These are phyloP conservation scores for Psittacula echo DNA, from an alignment of 2,797 vertebrate genomes.

Conservation along the genomic window DNA sequence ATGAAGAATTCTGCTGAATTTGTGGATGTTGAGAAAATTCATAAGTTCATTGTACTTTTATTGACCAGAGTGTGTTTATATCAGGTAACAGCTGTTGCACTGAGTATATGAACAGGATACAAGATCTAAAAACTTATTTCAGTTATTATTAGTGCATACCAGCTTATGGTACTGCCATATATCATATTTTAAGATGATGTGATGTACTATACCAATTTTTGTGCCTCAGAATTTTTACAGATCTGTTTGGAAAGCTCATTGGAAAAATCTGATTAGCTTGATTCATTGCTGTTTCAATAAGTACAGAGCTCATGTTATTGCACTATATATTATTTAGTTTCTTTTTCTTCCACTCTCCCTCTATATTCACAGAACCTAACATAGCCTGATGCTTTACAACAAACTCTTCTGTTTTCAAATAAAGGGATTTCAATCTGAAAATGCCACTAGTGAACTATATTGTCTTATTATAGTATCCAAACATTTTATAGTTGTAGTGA, in stretches of 20 bases:
- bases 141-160: background rate
- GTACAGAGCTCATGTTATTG: slow-evolving; percentile 6
- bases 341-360: background rate
- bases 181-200: slow-evolving; percentile 22
- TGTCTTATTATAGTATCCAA: background rate
- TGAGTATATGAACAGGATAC: background rate
- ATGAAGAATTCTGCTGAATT: slow-evolving; percentile 23
- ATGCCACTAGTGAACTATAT: background rate
- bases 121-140: background rate
- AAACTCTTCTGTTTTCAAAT: background rate
- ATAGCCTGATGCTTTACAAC: background rate
- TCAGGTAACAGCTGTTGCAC: background rate
- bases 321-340: slow-evolving; percentile 8
- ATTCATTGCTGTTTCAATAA: slow-evolving; percentile 41
- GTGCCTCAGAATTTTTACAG: slow-evolving; percentile 22
- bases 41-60: background rate
- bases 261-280: slow-evolving; percentile 36
- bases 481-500: background rate
- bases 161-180: background rate
- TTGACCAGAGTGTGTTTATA: background rate
- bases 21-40: slow-evolving; percentile 30
- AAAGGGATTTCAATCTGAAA: background rate
- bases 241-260: slow-evolving; percentile 35
- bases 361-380: background rate
- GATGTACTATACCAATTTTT: slow-evolving; percentile 11